Percentiles rank a stretch among this genome's conserved stretches.
Evolutionary conservation across 2,113 vertebrate genomes (phyloP).

Genomic region (Argyrosomus japonicus): DNA sequence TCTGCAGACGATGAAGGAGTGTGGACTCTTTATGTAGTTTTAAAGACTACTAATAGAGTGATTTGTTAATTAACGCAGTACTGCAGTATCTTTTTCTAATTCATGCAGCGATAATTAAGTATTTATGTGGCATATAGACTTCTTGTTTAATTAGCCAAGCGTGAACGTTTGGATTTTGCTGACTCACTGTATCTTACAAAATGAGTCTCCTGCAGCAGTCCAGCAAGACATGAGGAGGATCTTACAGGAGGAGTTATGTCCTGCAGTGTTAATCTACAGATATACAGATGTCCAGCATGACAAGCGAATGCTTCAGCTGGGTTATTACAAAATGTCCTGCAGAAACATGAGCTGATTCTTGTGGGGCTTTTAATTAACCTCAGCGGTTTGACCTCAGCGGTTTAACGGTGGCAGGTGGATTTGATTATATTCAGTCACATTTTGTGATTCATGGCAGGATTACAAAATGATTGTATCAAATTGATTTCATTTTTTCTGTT

Average conservation of each 20-base stretch:
- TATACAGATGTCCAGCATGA: neutral
- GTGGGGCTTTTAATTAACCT: neutral
- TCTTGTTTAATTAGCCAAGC: conserved; percentile 1
- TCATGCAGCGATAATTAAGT: neutral
- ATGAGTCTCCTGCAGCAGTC: conserved; percentile 4
- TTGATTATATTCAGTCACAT: conserved; percentile 2
- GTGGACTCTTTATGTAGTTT: neutral
- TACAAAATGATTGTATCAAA: neutral
- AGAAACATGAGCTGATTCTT: neutral
- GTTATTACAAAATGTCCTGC: neutral
- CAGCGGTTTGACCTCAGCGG: neutral
- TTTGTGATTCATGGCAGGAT: neutral
- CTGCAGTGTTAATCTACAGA: neutral
- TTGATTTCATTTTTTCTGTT: neutral
- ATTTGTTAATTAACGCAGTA: neutral
- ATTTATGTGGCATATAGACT: neutral
- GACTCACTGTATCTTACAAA: neutral
- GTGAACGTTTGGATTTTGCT: conserved; percentile 2
- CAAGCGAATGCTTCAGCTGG: neutral
- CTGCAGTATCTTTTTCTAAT: neutral
- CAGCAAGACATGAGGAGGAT: neutral
- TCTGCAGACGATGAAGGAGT: neutral
- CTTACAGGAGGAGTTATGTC: neutral
- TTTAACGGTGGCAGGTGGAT: neutral
- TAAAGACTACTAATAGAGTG: neutral